Conservation (phyloP, 2,888 invertebrate genomes). For the Nomada goodeniana region DNA sequence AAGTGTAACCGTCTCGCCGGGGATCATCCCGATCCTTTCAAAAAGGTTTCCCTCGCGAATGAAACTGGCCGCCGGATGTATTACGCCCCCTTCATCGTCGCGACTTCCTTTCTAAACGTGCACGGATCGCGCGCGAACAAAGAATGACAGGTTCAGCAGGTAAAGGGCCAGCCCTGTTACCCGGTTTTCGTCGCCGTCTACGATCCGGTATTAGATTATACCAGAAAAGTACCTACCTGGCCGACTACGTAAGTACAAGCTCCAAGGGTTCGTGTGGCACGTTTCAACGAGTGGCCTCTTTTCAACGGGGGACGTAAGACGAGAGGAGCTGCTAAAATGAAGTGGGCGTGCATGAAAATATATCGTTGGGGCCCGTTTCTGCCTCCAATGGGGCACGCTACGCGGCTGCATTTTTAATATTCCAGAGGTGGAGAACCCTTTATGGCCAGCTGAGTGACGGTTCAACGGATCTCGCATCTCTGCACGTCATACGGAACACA, state of each 20-base stretch:
- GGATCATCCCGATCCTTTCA: conserved; percentile 13
- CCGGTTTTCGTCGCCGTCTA: conserved; percentile 33
- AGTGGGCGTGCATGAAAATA: conserved; percentile 75
- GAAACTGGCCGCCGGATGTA: conserved; percentile 50
- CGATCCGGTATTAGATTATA: conserved; percentile 46
- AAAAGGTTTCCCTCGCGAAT: conserved; percentile 13
- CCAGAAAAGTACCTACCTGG: conserved; percentile 25
- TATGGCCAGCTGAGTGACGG: conserved; percentile 49
- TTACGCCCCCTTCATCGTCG: conserved; percentile 44
- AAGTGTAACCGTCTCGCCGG: conserved; percentile 38
- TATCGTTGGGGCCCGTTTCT: conserved; percentile 54
- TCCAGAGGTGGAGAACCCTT: conserved; percentile 52
- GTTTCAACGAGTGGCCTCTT: conserved; percentile 61
- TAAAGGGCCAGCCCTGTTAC: conserved; percentile 38
- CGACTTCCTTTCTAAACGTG: conserved; percentile 38
- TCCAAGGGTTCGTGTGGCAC: conserved; percentile 14
- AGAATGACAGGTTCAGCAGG: conserved; percentile 61
- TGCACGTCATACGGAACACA: conserved; percentile 30
- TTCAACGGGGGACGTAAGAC: conserved; percentile 56
- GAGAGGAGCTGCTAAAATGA: conserved; percentile 58
- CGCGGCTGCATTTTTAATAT: conserved; percentile 50
- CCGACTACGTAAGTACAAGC: neutral
- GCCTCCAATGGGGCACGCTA: neutral
- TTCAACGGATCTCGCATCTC: conserved; percentile 53
- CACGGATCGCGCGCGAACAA: conserved; percentile 41